These are phyloP conservation scores for Phyllotreta cruciferae DNA, from an alignment of 2,888 invertebrate genomes.

Conservation along the genomic window DNA sequence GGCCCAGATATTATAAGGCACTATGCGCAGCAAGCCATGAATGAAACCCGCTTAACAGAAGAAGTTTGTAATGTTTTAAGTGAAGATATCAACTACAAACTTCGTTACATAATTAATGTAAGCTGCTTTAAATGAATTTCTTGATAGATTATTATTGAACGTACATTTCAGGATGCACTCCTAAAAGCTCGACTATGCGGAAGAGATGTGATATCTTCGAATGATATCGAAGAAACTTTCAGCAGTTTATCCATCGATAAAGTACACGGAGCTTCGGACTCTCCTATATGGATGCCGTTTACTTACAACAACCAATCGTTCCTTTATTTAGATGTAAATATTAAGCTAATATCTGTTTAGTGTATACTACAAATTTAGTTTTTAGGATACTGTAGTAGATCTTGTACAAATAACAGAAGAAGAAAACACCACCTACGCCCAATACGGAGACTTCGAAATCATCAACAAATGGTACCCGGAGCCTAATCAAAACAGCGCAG, in stretches of 20 bases:
- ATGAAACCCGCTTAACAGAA: constrained; percentile 51
- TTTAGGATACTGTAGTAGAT: constrained; percentile 49
- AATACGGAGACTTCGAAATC: constrained; percentile 51
- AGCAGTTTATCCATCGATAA: constrained; percentile 53
- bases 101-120: constrained; percentile 57
- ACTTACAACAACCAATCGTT: constrained; percentile 52
- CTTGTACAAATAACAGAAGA: constrained; percentile 52
- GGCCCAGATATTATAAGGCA: constrained; percentile 52
- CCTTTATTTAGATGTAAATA: constrained; percentile 54
- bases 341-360: background rate
- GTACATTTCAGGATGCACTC: constrained; percentile 52
- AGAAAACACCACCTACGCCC: constrained; percentile 46
- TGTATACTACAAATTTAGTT: constrained; percentile 23
- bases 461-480: constrained; percentile 54
- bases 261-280: constrained; percentile 54
- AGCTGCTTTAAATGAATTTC: constrained; percentile 1
- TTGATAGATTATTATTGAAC: background rate
- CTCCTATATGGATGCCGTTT: constrained; percentile 54
- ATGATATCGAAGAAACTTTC: constrained; percentile 56
- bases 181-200: constrained; percentile 54
- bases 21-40: constrained; percentile 54
- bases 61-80: constrained; percentile 53
- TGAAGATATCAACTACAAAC: constrained; percentile 58
- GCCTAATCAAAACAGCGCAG: constrained; percentile 35
- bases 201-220: constrained; percentile 51